Evolutionary conservation across 1,140 invertebrate genomes (phyloP), one percentile per base, ranked within the genome.

Genomic region (Saccostrea glomerata): DNA sequence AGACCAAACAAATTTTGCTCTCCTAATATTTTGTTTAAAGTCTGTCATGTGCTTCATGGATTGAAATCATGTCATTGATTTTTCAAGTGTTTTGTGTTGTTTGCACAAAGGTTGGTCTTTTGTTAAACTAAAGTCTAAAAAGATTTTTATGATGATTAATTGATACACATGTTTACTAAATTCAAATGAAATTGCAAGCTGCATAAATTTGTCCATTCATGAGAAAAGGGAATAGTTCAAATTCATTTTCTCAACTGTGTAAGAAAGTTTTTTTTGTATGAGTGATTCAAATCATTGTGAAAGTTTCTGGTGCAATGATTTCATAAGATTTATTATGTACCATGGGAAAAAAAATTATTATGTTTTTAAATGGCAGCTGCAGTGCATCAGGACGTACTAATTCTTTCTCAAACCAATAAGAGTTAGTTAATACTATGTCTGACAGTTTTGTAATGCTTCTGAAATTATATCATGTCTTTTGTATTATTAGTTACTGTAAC

Each of bases 31-130:
- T 12, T 77, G 70, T 77, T 77, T 40, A 13, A 5, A 77, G 13
- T 2, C 23, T 30, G 25, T 30, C 25, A 30, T 77, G 23, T 36
- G 60, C 60, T 66, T 20, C 23, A 66, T 66, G 25, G 70, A 77
- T 77, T 77, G 70, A 77, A 77, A 77, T 77, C 70, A 77, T 77
- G 15, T 13, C 7, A 77, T 77, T 77, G 30, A 77, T 77, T 77
- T 77, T 77, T 77, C 15, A 13, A 12, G 5, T 63, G 17, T 20
- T 20, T 20, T 63, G 17, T 20, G 2, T 63, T 63, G 17, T 63
- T 63, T 63, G 17, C 58, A 63, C 17, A 63, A 20, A n/a, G 17
- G 58, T 63, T 63, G n/a, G 17, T 63, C 15, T 63, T 20, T 63
- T 2, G 15, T 17, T 63, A 6, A 6, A 6, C 58, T 63, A 17